Base-by-base conservation (phyloP, 2,797 vertebrate genomes). In the Chloroceryle amazona region DNA sequence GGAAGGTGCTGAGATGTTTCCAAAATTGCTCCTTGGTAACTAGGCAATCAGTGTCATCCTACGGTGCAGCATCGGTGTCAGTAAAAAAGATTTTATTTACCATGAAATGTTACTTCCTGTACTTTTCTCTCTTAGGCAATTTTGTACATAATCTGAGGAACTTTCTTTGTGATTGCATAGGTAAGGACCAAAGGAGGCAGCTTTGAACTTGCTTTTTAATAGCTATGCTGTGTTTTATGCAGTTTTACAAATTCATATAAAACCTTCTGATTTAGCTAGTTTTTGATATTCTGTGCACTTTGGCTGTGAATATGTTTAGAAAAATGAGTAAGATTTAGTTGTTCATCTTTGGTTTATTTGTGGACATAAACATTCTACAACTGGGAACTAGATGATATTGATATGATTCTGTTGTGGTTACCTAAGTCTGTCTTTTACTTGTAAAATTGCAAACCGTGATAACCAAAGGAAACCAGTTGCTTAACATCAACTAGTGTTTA, bases 1-100 rank as follows among this genome's bases (percentile, higher is more conserved):
- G 73, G 65, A 94, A 93, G 70, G 80, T 95, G 73, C 46, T 68
- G 72, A 83, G 72, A 83, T 3, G 0, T 83, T 96, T 93, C 72
- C 85, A 88, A 16, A 87, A 92, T 91, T 91, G 68, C 65, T 81
- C 44, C 62, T 79, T 78, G 42, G 61, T 94, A 89, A 78, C 57
- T 33, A 85, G 39, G 52, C 79, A 78, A 85, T 93, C 81, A 83
- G 0, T 12, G 33, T 58, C 89, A 47, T 67, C 86, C 41, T 0
- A 5, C 57, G 61, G 67, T 68, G 79, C 92, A 65, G 65, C 68
- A 68, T 46, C 68, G 42, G 70, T 90, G 65, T 63, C 60, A 87
- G 71, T 73, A 47, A 65, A 87, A 87, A 67, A n/a, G 39, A 57
- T 82, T 81, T 85, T 92, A 57, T 92, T 90, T 86, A 63, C 67